Percentiles rank a stretch among this genome's conserved stretches.
phyloP scores from a whole-genome alignment of 2,113 vertebrate species.

The Egretta garzetta region DNA sequence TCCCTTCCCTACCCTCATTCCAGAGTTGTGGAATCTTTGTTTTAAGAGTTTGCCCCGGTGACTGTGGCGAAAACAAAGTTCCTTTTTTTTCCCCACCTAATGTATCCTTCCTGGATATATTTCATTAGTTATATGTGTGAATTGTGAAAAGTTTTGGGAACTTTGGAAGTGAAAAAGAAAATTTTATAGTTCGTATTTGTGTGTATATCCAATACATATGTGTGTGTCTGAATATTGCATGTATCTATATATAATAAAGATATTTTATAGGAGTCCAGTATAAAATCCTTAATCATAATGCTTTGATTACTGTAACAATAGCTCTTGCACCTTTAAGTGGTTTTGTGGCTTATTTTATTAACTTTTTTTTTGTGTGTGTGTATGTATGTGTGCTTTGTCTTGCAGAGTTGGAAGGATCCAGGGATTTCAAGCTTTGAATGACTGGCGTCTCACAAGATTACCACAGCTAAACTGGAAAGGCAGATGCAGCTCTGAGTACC shows the following conservation, averaged over 20 bases:
- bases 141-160: background rate
- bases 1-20: background rate
- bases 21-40: background rate
- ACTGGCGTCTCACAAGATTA: background rate
- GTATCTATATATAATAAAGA: background rate
- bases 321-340: background rate
- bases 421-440: constrained; percentile 30
- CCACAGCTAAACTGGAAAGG: constrained; percentile 7
- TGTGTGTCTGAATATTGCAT: background rate
- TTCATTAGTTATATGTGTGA: background rate
- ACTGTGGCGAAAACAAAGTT: background rate
- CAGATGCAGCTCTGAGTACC: constrained; percentile 26
- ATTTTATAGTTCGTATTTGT: background rate
- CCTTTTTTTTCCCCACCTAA: fast-evolving
- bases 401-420: constrained; percentile 65
- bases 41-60: background rate
- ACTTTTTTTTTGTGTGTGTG: background rate
- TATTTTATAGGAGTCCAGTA: background rate
- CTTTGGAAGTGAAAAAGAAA: background rate
- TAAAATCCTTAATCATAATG: background rate
- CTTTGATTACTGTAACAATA: background rate
- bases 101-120: background rate
- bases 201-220: background rate
- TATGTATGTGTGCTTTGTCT: constrained; percentile 26
- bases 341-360: background rate